These are phyloP conservation scores for Procambarus clarkii DNA, from an alignment of 1,140 invertebrate species.

Conservation along the genomic window DNA sequence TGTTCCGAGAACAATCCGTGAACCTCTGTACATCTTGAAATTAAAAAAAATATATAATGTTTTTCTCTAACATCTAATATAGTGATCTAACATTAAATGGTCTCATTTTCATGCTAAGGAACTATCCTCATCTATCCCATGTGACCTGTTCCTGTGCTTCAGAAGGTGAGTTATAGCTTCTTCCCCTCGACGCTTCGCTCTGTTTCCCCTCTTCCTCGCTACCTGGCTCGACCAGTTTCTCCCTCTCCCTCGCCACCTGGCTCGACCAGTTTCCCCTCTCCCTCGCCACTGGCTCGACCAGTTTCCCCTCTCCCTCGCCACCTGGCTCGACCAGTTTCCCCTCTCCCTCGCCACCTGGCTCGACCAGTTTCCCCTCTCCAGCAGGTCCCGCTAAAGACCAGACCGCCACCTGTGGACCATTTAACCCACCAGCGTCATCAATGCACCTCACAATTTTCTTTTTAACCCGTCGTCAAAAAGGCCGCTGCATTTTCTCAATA, in stretches of 20 bases:
- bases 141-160: too few relatives aligned
- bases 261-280: neutral
- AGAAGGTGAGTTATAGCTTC: too few relatives aligned
- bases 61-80: too few relatives aligned
- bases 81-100: too few relatives aligned
- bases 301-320: neutral
- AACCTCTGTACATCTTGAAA: too few relatives aligned
- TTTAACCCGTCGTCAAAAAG: constrained; percentile 21
- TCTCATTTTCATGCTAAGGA: too few relatives aligned
- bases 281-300: neutral
- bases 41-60: too few relatives aligned
- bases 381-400: neutral
- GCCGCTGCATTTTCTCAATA: constrained; percentile 32
- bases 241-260: neutral
- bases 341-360: neutral
- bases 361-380: neutral
- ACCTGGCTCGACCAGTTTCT: neutral
- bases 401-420: constrained; percentile 27
- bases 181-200: too few relatives aligned
- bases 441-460: constrained; percentile 32
- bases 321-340: neutral
- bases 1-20: too few relatives aligned
- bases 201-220: too few relatives aligned
- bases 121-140: too few relatives aligned
- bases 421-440: constrained; percentile 23